Evolutionary conservation across 2,113 vertebrate genomes (phyloP).

Genomic region (Danio rerio): GRCz12tu NC_133186.1:5033501-5034000

Average conservation of each 20-base stretch:
- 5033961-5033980: slow-evolving; percentile 50
- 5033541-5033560: slow-evolving; percentile 30
- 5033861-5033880: slow-evolving; percentile 68
- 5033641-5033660: neutral
- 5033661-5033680: slow-evolving; percentile 13
- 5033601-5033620: slow-evolving; percentile 36
- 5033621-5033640: slow-evolving; percentile 18
- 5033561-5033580: slow-evolving; percentile 27
- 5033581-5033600: slow-evolving; percentile 29
- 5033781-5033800: slow-evolving; percentile 72
- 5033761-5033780: slow-evolving; percentile 69
- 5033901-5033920: slow-evolving; percentile 61
- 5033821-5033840: slow-evolving; percentile 68
- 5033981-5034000: slow-evolving; percentile 47
- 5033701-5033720: slow-evolving; percentile 65
- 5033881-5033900: slow-evolving; percentile 44
- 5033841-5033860: slow-evolving; percentile 66
- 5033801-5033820: slow-evolving; percentile 57
- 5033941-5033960: slow-evolving; percentile 51
- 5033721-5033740: slow-evolving; percentile 68
- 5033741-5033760: slow-evolving; percentile 76
- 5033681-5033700: slow-evolving; percentile 64
- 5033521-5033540: slow-evolving; percentile 46
- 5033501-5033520: slow-evolving; percentile 17
- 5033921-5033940: slow-evolving; percentile 67